A percentile compares a stretch with the other conserved stretches of the same genome.
These are phyloP conservation scores for Proterorhinus semilunaris DNA, from an alignment of 2,113 vertebrate species.

Conservation along the genomic window DNA sequence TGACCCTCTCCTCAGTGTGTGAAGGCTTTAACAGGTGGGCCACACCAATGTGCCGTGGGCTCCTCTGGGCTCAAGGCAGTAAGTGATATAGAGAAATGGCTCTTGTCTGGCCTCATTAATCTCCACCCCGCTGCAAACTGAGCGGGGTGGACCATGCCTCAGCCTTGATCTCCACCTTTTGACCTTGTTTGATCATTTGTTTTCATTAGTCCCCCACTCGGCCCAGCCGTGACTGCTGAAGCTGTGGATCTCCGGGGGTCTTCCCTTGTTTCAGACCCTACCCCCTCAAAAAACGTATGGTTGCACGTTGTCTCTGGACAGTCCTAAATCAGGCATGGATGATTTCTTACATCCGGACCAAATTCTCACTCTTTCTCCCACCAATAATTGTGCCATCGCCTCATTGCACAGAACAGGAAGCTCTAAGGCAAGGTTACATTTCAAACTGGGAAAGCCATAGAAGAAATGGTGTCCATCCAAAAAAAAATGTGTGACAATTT, in stretches of 20 bases:
- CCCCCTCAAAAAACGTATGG: conserved; percentile 21
- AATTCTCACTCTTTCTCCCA: conserved; percentile 26
- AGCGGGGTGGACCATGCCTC: conserved; percentile 61
- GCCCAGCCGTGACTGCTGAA: conserved; percentile 54
- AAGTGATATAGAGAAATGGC: conserved; percentile 74
- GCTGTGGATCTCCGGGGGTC: conserved; percentile 44
- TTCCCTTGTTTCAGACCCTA: conserved; percentile 15
- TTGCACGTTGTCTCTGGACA: conserved; percentile 45
- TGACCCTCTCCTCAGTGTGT: conserved; percentile 20
- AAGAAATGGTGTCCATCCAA: conserved; percentile 4
- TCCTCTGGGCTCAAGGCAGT: conserved; percentile 60
- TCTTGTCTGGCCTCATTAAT: conserved; percentile 73
- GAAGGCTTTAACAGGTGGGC: conserved; percentile 75
- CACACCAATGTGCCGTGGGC: conserved; percentile 39
- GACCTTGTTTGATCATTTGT: conserved; percentile 76
- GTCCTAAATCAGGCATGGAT: conserved; percentile 64
- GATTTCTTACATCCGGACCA: conserved; percentile 55
- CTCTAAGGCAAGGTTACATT: conserved; percentile 1
- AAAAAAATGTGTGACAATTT: conserved; percentile 5
- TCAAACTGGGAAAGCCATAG: not conserved
- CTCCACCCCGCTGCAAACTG: conserved; percentile 64
- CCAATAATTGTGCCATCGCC: conserved; percentile 13
- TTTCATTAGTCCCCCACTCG: conserved; percentile 71
- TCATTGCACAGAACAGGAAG: conserved; percentile 23
- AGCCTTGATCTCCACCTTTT: conserved; percentile 77